Evolutionary conservation across 1,140 invertebrate genomes (phyloP).

Genomic region (Heliconius eleuchia): DNA sequence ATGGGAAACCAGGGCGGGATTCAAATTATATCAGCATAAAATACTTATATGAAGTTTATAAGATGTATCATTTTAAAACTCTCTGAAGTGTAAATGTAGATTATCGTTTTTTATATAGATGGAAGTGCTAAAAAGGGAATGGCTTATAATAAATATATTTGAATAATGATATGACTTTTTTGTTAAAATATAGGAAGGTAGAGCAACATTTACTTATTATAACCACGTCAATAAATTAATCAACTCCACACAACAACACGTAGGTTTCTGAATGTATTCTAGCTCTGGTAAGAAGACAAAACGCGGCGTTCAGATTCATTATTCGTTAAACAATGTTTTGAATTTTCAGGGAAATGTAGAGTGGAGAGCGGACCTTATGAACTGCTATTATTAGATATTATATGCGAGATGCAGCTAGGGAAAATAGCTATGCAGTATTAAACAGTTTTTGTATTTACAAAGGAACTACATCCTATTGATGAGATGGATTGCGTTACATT

Average conservation of each 20-base stretch:
- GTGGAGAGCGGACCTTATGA: too few species aligned
- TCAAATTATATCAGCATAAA: conserved; percentile 15
- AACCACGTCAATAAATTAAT: not conserved
- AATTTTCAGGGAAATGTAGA: too few species aligned
- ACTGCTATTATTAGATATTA: too few species aligned
- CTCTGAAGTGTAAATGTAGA: conserved; percentile 3
- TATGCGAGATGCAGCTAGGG: too few species aligned
- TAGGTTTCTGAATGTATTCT: too few species aligned
- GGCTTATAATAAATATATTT: not conserved
- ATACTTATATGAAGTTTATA: not conserved
- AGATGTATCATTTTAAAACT: not conserved
- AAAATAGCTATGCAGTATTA: not conserved
- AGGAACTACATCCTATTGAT: not conserved
- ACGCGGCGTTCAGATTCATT: too few species aligned
- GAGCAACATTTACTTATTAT: not conserved
- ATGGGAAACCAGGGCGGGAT: conserved; percentile 55
- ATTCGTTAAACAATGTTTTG: too few species aligned
- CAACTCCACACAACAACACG: not conserved
- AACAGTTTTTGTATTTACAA: not conserved
- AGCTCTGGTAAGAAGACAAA: too few species aligned
- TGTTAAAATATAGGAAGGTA: not conserved
- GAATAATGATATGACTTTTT: not conserved
- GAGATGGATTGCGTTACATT: not conserved
- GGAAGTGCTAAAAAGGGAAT: not conserved
- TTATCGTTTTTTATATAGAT: not conserved